These are phyloP conservation scores for Xenotilapia flavipinnis DNA, from an alignment of 2,113 vertebrate species.

Conservation along the genomic window DNA sequence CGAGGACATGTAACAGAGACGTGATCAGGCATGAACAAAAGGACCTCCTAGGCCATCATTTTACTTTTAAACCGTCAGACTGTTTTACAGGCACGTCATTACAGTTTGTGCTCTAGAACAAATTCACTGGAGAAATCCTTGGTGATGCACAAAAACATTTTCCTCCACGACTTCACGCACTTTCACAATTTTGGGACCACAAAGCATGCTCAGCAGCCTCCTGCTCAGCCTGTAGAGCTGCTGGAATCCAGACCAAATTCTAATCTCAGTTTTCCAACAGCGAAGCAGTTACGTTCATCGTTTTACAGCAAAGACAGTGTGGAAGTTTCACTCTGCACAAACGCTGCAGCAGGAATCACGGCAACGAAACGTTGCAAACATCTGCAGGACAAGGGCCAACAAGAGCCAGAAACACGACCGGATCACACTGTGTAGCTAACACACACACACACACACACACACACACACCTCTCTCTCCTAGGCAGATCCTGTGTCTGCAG, in stretches of 20 bases:
- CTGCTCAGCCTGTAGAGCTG: not conserved
- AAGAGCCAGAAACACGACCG: not conserved
- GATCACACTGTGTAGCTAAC: not conserved
- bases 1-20: not conserved
- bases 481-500: not conserved
- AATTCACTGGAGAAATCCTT: not conserved
- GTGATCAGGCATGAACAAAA: not conserved
- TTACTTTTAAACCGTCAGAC: not conserved
- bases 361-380: not conserved
- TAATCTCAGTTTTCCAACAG: not conserved
- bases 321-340: not conserved
- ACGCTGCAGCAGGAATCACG: not conserved
- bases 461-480: not conserved
- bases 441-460: not conserved
- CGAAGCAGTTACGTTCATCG: rapidly evolving
- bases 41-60: not conserved
- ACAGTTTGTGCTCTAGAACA: not conserved
- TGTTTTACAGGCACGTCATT: not conserved
- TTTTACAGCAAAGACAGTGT: not conserved
- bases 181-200: not conserved
- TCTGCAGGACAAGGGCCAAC: not conserved
- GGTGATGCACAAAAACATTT: not conserved
- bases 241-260: not conserved
- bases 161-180: not conserved
- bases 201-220: not conserved